These are phyloP conservation scores for Aphis craccivora DNA, from an alignment of 1,140 invertebrate species.

Conservation along the genomic window DNA sequence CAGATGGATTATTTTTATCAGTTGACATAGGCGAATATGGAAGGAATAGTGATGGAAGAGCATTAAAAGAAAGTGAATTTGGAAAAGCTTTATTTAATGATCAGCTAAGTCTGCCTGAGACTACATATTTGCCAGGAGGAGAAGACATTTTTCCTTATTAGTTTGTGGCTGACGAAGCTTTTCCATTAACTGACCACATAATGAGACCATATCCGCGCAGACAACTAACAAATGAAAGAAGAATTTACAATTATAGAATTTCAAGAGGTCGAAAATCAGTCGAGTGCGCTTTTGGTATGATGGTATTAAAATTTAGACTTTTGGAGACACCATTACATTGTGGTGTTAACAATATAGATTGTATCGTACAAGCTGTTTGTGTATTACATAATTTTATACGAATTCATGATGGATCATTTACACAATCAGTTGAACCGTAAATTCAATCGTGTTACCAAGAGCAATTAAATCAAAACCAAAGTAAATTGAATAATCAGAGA, in stretches of 20 bases:
- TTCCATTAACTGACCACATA: conserved; percentile 61
- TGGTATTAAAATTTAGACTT: conserved; percentile 65
- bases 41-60: no score
- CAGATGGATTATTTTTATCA: no score
- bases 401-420: conserved; percentile 17
- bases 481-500: no score
- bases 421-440: not conserved
- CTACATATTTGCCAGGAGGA: conserved; percentile 23
- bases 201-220: conserved; percentile 62
- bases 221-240: conserved; percentile 60
- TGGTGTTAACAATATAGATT: conserved; percentile 60
- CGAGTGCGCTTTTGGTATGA: conserved; percentile 65
- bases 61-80: no score
- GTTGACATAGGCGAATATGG: no score
- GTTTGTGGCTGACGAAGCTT: conserved; percentile 63
- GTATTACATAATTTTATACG: conserved; percentile 58
- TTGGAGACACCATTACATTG: conserved; percentile 63
- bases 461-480: no score
- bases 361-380: no score
- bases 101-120: not conserved
- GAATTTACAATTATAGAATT: conserved; percentile 64
- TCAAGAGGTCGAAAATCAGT: conserved; percentile 62
- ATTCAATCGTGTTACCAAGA: not conserved
- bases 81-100: no score
- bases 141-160: conserved; percentile 57